phyloP scores from a whole-genome alignment of 2,113 vertebrate genomes.

The Pampusana beccarii region DNA sequence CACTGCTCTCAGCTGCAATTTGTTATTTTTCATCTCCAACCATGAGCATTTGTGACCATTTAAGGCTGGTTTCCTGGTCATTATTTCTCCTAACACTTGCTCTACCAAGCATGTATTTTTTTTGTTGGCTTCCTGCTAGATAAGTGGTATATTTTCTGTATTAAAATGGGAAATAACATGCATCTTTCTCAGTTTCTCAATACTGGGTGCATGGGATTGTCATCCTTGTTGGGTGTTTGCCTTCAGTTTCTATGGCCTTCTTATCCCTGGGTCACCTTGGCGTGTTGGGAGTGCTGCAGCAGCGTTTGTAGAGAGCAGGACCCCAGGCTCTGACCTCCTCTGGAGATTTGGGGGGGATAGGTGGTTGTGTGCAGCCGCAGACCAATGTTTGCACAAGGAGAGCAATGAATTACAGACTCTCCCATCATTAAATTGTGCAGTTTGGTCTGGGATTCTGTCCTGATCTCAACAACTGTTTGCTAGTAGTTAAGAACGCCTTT shows the following conservation, averaged over 20 bases:
- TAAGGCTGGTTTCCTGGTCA: not conserved
- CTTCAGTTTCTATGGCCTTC: not conserved
- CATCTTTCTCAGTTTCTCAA: not conserved
- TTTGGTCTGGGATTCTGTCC: not conserved
- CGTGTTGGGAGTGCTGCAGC: not conserved
- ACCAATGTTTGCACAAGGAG: not conserved
- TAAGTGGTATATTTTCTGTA: not conserved
- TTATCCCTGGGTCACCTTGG: not conserved
- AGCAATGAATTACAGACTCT: conserved; percentile 17
- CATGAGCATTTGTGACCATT: not conserved
- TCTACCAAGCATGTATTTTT: not conserved
- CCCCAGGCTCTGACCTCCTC: not conserved
- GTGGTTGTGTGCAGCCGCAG: not conserved
- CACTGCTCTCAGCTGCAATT: not conserved
- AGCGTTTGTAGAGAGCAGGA: not conserved
- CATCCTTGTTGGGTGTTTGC: not conserved
- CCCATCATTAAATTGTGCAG: not conserved
- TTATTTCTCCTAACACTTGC: not conserved
- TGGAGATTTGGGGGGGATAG: not conserved
- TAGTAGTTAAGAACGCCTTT: conserved; percentile 39
- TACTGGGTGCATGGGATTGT: not conserved
- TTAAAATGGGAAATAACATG: not conserved
- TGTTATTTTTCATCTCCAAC: not conserved
- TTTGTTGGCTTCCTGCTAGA: not conserved
- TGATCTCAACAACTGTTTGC: conserved; percentile 35